Percentiles rank a stretch among this genome's conserved stretches.
Conservation (phyloP, 2,888 invertebrate genomes). For the Epiblema foenella region DNA sequence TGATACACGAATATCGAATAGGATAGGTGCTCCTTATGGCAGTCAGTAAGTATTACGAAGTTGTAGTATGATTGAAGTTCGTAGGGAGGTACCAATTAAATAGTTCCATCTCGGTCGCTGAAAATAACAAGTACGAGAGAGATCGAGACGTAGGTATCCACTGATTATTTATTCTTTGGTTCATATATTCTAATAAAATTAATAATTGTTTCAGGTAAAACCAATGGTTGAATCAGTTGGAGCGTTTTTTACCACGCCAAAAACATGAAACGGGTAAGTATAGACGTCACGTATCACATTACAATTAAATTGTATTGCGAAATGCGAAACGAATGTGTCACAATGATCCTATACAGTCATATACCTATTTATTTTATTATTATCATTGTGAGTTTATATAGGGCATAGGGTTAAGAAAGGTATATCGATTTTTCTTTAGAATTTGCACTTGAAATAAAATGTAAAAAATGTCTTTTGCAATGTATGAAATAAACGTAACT, state of each 20-base stretch:
- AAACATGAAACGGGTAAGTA: constrained; percentile 77
- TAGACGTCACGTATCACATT: neutral
- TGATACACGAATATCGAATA: no score
- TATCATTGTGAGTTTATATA: neutral
- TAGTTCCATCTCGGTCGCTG: no score
- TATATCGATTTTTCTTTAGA: neutral
- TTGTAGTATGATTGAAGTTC: no score
- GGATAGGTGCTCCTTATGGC: no score
- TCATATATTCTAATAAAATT: neutral
- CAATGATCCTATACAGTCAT: neutral
- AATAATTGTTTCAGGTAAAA: constrained; percentile 60
- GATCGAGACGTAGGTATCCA: no score
- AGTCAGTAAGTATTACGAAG: no score
- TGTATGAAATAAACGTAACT: constrained; percentile 29
- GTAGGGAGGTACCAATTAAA: no score
- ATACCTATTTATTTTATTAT: neutral
- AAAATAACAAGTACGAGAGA: no score
- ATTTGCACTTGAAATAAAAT: neutral
- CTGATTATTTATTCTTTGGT: neutral
- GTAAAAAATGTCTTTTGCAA: neutral
- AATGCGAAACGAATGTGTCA: neutral
- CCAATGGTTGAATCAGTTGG: constrained; percentile 61
- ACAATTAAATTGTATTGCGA: neutral
- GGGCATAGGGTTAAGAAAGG: neutral
- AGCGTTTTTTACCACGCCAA: constrained; percentile 53